Conservation (phyloP, 2,888 invertebrate species). For the Gymnocheta viridis region DNA sequence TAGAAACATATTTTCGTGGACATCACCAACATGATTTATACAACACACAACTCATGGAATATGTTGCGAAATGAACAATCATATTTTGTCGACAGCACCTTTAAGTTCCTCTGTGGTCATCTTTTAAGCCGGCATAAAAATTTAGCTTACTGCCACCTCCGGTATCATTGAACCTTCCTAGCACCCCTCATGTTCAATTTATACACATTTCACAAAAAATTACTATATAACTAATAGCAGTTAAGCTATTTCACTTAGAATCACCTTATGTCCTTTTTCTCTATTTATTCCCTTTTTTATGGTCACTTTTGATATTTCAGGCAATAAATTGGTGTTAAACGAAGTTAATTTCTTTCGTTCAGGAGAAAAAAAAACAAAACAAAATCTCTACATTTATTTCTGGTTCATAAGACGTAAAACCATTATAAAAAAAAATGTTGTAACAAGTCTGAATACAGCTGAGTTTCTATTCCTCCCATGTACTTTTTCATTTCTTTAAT, state of each 20-base stretch:
- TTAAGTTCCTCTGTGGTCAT: too few relatives aligned
- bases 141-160: too few relatives aligned
- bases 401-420: neutral
- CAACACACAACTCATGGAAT: too few relatives aligned
- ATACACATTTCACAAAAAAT: too few relatives aligned
- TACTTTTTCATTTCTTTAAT: neutral
- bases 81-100: too few relatives aligned
- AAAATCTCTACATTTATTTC: neutral
- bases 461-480: neutral
- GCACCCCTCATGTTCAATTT: too few relatives aligned
- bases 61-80: too few relatives aligned
- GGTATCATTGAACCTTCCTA: too few relatives aligned
- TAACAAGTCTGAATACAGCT: conserved; percentile 21
- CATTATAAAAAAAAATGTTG: conserved; percentile 14
- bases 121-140: too few relatives aligned
- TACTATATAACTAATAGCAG: too few relatives aligned
- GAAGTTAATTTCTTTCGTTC: conserved; percentile 1
- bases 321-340: conserved; percentile 24
- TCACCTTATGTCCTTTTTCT: neutral
- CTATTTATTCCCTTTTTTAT: neutral
- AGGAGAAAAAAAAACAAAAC: neutral
- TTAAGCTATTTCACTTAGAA: neutral
- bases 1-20: too few relatives aligned
- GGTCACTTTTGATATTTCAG: neutral
- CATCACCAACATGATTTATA: too few relatives aligned